phyloP scores from a whole-genome alignment of 2,797 vertebrate genomes.

The Epinephelus awoara region DNA sequence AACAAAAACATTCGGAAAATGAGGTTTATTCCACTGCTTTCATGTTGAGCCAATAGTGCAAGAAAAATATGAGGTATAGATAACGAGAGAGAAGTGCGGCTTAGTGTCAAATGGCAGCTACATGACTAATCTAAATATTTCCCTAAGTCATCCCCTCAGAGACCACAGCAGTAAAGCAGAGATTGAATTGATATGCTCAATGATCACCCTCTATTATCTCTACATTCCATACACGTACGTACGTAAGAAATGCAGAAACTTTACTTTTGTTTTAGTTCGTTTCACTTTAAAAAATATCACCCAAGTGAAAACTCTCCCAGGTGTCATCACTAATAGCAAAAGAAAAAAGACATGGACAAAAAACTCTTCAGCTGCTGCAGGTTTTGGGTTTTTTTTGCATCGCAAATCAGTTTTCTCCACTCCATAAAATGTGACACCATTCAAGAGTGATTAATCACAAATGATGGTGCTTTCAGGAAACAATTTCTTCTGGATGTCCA shows the following conservation, averaged over 20 bases:
- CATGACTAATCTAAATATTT: slow-evolving; percentile 71
- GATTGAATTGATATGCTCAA: slow-evolving; percentile 53
- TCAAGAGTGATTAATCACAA: slow-evolving; percentile 54
- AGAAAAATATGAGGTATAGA: slow-evolving; percentile 19
- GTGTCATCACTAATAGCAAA: neutral
- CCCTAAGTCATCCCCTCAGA: slow-evolving; percentile 50
- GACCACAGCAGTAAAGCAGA: slow-evolving; percentile 37
- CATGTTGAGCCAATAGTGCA: slow-evolving; percentile 31
- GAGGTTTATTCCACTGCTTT: slow-evolving; percentile 16
- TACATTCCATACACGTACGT: slow-evolving; percentile 25
- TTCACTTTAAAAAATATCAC: neutral
- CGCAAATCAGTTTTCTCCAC: neutral
- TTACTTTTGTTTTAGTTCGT: slow-evolving; percentile 3
- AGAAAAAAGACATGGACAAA: neutral
- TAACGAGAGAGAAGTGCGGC: slow-evolving; percentile 16
- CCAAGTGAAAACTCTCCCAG: neutral
- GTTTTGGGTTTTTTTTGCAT: too few species aligned
- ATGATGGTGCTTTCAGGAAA: slow-evolving; percentile 52
- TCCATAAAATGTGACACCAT: slow-evolving; percentile 36
- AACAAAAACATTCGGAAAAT: slow-evolving; percentile 11
- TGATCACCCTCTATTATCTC: slow-evolving; percentile 28
- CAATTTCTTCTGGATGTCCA: slow-evolving; percentile 57
- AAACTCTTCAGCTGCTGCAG: neutral
- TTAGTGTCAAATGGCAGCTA: slow-evolving; percentile 47
- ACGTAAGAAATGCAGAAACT: neutral